These are phyloP conservation scores for Artibeus lituratus DNA, from an alignment of 2,797 vertebrate species.

Conservation along the genomic window DNA sequence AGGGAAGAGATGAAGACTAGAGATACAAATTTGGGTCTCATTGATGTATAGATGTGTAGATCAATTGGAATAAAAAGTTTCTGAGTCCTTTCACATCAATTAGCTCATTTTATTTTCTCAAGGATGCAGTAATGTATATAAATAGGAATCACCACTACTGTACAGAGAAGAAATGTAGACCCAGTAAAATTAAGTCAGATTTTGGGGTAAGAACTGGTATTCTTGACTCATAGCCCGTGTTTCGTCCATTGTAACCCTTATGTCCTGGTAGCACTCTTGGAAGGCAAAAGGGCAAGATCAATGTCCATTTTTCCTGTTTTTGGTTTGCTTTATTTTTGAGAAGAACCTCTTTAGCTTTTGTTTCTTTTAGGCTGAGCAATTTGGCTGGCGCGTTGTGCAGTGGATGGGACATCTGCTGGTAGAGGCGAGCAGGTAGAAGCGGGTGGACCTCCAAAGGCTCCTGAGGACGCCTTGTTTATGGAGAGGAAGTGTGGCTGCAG, in stretches of 20 bases:
- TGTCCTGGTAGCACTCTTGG: background rate
- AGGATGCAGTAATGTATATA: background rate
- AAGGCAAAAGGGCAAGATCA: background rate
- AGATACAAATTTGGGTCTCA: background rate
- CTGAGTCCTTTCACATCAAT: background rate
- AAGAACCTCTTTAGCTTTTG: background rate
- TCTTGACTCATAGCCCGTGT: background rate
- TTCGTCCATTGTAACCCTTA: background rate
- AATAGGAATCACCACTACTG: background rate
- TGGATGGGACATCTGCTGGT: background rate
- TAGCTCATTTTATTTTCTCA: background rate
- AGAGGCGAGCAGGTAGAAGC: background rate
- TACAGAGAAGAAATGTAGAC: background rate
- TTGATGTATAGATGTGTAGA: background rate
- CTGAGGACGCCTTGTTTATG: background rate
- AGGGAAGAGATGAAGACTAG: background rate
- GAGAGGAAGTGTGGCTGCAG: background rate
- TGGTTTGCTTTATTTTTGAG: background rate
- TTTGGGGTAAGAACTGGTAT: background rate
- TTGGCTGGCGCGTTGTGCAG: background rate
- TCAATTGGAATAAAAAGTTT: background rate
- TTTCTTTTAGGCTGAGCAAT: background rate
- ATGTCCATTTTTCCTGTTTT: background rate
- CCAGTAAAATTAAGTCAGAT: background rate
- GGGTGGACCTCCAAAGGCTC: background rate